Conservation (phyloP, 2,888 invertebrate genomes). For the Volucella inanis region DNA sequence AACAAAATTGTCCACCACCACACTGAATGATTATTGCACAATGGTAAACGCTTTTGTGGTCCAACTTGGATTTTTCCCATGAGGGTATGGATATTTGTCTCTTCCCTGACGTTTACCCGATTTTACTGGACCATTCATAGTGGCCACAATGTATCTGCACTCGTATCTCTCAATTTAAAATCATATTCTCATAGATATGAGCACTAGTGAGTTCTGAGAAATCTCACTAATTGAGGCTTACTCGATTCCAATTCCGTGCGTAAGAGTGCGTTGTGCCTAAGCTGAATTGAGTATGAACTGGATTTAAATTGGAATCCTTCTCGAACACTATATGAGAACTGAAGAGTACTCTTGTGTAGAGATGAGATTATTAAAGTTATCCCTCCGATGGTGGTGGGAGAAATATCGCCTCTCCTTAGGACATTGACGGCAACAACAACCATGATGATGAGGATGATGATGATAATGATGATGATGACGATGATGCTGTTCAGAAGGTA, state of each 20-base stretch:
- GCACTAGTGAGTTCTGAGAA: conserved; percentile 21
- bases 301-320: conserved; percentile 64
- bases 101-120: conserved; percentile 24
- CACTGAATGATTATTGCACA: conserved; percentile 60
- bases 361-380: conserved; percentile 63
- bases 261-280: conserved; percentile 41
- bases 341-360: conserved; percentile 46
- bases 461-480: conserved; percentile 59
- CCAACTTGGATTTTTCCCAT: conserved; percentile 65
- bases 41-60: conserved; percentile 68
- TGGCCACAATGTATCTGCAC: conserved; percentile 30
- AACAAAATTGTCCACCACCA: conserved; percentile 33
- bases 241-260: conserved; percentile 68
- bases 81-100: conserved; percentile 44
- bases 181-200: conserved; percentile 51
- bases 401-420: conserved; percentile 57
- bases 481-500: conserved; percentile 26
- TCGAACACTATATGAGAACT: conserved; percentile 6
- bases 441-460: conserved; percentile 55
- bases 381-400: conserved; percentile 40
- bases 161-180: conserved; percentile 46
- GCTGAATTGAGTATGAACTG: background rate
- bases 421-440: conserved; percentile 55
- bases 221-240: conserved; percentile 67
- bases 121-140: conserved; percentile 18